Evolutionary conservation across 2,113 vertebrate species (phyloP).

Genomic region (Sorex fumeus): DNA sequence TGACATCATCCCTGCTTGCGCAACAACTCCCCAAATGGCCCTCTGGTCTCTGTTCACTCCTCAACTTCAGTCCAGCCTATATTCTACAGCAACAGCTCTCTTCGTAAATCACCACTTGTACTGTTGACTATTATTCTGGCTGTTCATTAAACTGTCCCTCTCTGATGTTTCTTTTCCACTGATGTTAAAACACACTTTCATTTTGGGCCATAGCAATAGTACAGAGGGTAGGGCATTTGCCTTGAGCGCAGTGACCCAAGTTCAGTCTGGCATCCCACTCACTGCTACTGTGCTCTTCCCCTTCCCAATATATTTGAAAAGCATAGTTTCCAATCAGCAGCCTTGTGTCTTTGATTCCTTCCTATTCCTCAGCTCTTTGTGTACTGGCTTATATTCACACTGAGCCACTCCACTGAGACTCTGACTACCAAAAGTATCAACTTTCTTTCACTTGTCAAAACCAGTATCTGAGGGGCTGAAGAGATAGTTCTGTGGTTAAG

Average conservation of each 20-base stretch:
- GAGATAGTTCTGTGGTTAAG: no score
- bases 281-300: background rate
- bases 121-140: background rate
- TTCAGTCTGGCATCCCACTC: no score
- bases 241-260: no score
- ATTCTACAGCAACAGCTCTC: background rate
- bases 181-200: background rate
- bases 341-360: no score
- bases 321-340: background rate
- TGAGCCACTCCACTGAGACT: background rate
- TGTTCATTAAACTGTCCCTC: background rate
- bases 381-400: background rate
- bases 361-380: background rate
- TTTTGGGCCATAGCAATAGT: background rate
- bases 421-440: background rate
- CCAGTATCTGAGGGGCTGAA: background rate
- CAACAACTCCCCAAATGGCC: background rate
- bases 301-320: background rate
- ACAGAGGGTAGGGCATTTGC: no score
- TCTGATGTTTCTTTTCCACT: background rate
- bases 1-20: background rate
- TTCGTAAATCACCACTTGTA: background rate
- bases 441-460: background rate
- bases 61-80: background rate
- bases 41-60: background rate